phyloP scores from a whole-genome alignment of 37 sponge, comb jelly and placozoan genomes.

The Tethya wilhelma region DNA sequence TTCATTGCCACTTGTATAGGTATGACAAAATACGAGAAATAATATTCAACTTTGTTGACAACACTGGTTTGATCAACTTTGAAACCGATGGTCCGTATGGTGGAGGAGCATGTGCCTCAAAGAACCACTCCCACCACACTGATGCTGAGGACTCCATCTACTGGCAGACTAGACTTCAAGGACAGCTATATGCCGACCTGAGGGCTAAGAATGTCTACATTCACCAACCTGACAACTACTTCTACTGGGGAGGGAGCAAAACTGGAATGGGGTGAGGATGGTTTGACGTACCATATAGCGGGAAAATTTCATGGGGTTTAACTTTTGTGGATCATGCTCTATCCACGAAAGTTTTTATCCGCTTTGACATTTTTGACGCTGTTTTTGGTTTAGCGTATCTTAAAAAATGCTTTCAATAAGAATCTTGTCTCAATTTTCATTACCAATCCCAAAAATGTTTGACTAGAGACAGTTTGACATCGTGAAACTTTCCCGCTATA shows the following conservation, averaged over 20 bases:
- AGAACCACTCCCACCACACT: conserved; percentile 48
- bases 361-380: too few species aligned
- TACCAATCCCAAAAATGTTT: too few species aligned
- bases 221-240: conserved; percentile 63
- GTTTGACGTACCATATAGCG: too few species aligned
- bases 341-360: too few species aligned
- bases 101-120: conserved; percentile 41
- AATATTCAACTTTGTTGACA: conserved; percentile 37
- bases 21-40: conserved; percentile 46
- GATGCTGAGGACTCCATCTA: conserved; percentile 44
- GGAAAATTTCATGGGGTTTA: too few species aligned
- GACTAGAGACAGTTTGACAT: too few species aligned
- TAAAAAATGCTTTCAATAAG: background rate
- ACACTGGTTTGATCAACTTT: conserved; percentile 43
- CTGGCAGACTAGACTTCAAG: conserved; percentile 60
- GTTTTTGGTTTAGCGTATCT: too few species aligned
- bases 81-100: conserved; percentile 79
- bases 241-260: conserved; percentile 63
- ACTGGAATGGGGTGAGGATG: conserved; percentile 55
- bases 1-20: conserved; percentile 24
- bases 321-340: too few species aligned
- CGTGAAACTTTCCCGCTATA: too few species aligned
- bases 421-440: too few species aligned
- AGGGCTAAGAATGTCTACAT: conserved; percentile 53
- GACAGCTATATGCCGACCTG: conserved; percentile 43